A percentile compares a stretch with the other conserved stretches of the same genome.
These are phyloP conservation scores for Chorisops tibialis DNA, from an alignment of 2,888 invertebrate species.

Conservation along the genomic window DNA sequence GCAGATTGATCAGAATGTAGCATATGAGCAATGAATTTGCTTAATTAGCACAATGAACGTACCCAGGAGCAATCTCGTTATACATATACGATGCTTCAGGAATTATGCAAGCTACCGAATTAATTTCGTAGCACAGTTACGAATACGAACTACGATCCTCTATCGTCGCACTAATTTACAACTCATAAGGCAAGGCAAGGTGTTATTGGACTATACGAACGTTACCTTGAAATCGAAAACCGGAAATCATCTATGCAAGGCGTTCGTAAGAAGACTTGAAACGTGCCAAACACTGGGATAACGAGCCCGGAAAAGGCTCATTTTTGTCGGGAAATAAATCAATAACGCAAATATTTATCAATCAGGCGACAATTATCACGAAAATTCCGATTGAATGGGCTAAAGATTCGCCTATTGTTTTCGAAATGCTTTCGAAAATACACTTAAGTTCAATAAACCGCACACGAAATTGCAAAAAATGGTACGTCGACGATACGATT, in stretches of 20 bases:
- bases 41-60: too few relatives aligned
- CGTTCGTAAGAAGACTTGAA: background rate
- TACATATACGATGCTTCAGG: too few relatives aligned
- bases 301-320: background rate
- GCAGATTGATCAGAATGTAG: too few relatives aligned
- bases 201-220: constrained; percentile 12
- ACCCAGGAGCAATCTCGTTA: too few relatives aligned
- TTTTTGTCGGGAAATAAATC: background rate
- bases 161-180: background rate
- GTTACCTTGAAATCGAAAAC: constrained; percentile 21
- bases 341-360: background rate
- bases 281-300: background rate
- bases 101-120: too few relatives aligned
- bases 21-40: too few relatives aligned
- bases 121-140: background rate
- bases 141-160: background rate
- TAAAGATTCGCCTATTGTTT: too few relatives aligned
- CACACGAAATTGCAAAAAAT: too few relatives aligned
- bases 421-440: too few relatives aligned
- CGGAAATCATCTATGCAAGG: constrained; percentile 14
- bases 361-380: background rate
- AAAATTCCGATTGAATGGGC: too few relatives aligned
- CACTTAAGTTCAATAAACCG: too few relatives aligned
- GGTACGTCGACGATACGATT: too few relatives aligned
- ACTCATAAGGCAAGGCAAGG: background rate